Percentiles rank a stretch among this genome's conserved stretches.
Conservation (phyloP, 1,140 invertebrate species). For the Apis laboriosa region DNA sequence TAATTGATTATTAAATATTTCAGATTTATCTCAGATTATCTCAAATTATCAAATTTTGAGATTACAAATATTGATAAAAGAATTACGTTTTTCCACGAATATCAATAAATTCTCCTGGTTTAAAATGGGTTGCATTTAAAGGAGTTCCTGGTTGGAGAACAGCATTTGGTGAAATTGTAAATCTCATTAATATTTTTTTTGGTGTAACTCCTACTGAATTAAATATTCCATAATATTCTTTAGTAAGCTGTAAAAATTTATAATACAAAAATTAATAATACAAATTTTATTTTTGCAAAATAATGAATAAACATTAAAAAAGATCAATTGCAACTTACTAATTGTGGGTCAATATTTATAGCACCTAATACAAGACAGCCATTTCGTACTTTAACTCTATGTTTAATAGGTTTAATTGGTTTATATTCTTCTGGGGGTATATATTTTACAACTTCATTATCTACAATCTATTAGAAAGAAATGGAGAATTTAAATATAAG, state of each 20-base stretch:
- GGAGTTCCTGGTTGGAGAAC: conserved; percentile 94
- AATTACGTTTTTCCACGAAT: conserved; percentile 95
- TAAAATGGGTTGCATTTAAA: conserved; percentile 93
- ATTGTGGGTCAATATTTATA: conserved; percentile 92
- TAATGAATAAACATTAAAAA: background rate
- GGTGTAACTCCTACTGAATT: conserved; percentile 92
- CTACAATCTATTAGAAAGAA: conserved; percentile 86
- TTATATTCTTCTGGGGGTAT: conserved; percentile 90
- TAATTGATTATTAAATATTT: background rate
- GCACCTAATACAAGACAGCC: conserved; percentile 94
- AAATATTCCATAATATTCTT: conserved; percentile 95
- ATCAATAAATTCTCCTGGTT: conserved; percentile 95
- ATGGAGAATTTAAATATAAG: conserved; percentile 9
- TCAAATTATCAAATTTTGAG: too few species aligned
- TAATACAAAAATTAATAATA: conserved; percentile 14
- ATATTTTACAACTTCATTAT: conserved; percentile 98
- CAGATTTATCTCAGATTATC: background rate
- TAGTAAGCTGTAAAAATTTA: conserved; percentile 85
- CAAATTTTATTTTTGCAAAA: background rate
- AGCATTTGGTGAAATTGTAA: conserved; percentile 93
- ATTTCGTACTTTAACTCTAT: conserved; percentile 76
- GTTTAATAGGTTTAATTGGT: conserved; percentile 79
- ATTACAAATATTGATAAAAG: conserved; percentile 19
- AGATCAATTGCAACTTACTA: conserved; percentile 73
- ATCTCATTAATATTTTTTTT: conserved; percentile 91